A percentile compares a stretch with the other conserved stretches of the same genome.
Conservation (phyloP, 2,888 invertebrate genomes). For the Drosophila meridionalis region DNA sequence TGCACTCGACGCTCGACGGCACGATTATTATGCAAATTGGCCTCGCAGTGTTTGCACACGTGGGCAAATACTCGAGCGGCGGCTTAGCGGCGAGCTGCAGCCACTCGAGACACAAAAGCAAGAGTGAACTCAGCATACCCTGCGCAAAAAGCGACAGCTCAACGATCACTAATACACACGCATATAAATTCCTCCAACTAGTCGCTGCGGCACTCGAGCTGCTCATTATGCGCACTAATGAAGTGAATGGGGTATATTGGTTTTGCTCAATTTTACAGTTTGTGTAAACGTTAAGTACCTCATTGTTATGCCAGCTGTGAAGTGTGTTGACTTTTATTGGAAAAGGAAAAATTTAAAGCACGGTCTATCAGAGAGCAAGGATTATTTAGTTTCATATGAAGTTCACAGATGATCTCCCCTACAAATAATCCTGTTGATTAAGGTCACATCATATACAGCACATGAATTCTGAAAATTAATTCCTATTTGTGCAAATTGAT, state of each 20-base stretch:
- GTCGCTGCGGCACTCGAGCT: neutral
- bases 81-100: constrained; percentile 40
- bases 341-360: no score
- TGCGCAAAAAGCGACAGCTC: neutral
- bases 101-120: constrained; percentile 58
- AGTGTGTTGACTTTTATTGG: neutral
- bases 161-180: neutral
- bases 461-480: no score
- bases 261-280: neutral
- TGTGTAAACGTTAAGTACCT: neutral
- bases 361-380: neutral
- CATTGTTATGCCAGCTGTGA: neutral
- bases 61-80: constrained; percentile 67
- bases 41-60: constrained; percentile 72
- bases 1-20: constrained; percentile 41
- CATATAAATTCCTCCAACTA: neutral
- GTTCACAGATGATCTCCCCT: no score
- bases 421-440: no score
- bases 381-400: neutral
- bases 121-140: constrained; percentile 7
- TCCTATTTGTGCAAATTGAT: no score
- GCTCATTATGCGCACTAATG: neutral
- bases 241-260: neutral
- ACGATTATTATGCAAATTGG: constrained; percentile 78
- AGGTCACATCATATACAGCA: no score